phyloP scores from a whole-genome alignment of 2,797 vertebrate genomes.

The Taenioides sp. region DNA sequence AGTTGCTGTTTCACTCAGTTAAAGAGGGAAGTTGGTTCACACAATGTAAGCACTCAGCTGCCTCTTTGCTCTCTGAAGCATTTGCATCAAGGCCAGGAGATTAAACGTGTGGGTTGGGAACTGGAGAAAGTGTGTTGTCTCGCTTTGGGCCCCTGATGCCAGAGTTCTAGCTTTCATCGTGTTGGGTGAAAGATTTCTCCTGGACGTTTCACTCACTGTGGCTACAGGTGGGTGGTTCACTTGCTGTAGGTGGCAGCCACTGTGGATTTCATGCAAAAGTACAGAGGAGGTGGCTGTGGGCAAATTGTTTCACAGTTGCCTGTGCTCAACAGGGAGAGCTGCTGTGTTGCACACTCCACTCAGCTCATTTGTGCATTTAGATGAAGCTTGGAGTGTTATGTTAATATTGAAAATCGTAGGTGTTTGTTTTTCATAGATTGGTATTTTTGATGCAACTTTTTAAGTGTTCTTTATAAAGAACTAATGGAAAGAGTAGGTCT shows the following conservation, averaged over 20 bases:
- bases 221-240: conserved; percentile 74
- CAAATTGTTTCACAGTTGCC: conserved; percentile 64
- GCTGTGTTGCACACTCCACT: conserved; percentile 51
- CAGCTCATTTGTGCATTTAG: conserved; percentile 50
- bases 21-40: conserved; percentile 68
- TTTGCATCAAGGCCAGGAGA: conserved; percentile 80
- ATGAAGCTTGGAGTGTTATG: conserved; percentile 52
- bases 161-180: conserved; percentile 70
- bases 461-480: conserved; percentile 23
- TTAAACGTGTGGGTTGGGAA: conserved; percentile 78
- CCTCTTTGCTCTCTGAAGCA: conserved; percentile 68
- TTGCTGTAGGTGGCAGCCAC: conserved; percentile 70
- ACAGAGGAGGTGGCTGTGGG: conserved; percentile 72
- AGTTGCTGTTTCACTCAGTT: conserved; percentile 71
- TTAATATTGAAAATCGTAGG: conserved; percentile 48
- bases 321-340: conserved; percentile 57
- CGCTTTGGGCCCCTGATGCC: conserved; percentile 65
- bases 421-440: conserved; percentile 45
- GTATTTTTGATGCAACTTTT: conserved; percentile 38
- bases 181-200: conserved; percentile 70
- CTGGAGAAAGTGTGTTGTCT: conserved; percentile 69
- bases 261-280: conserved; percentile 63
- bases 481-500: conserved; percentile 11
- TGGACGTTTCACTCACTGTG: conserved; percentile 65
- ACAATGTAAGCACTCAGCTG: conserved; percentile 52